Evolutionary conservation across 2,797 vertebrate genomes (phyloP).

Genomic region (Anas georgica): DNA sequence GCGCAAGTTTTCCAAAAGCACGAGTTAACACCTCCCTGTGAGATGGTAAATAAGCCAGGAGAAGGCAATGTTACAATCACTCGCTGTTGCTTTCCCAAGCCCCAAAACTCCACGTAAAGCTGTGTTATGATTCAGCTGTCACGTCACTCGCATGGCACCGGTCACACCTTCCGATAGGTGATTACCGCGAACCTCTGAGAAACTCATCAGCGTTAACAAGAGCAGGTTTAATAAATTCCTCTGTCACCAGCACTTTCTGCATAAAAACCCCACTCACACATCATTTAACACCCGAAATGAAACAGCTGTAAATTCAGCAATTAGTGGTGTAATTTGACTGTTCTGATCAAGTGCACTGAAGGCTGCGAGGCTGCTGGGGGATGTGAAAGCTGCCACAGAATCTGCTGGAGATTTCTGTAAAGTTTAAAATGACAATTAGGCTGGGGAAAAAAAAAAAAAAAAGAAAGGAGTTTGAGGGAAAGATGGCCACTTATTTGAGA

Average conservation of each 20-base stretch:
- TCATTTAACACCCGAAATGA: slow-evolving; percentile 25
- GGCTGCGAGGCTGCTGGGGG: not conserved
- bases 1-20: not conserved
- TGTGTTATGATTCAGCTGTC: not conserved
- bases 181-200: not conserved
- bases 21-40: not conserved
- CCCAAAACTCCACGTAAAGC: not conserved
- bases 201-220: not conserved
- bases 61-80: not conserved
- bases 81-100: not conserved
- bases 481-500: not conserved
- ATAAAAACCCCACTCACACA: not conserved
- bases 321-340: slow-evolving; percentile 21
- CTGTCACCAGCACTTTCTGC: not conserved
- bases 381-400: not conserved
- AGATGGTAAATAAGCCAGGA: not conserved
- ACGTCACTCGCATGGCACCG: not conserved
- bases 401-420: not conserved
- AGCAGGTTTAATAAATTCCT: not conserved
- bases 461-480: not conserved
- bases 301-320: slow-evolving; percentile 56
- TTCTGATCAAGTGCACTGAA: slow-evolving; percentile 9
- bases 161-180: not conserved
- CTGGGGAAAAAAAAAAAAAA: not conserved
- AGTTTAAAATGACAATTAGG: not conserved